phyloP scores from a whole-genome alignment of 2,113 vertebrate genomes.

The Bos javanicus region DNA sequence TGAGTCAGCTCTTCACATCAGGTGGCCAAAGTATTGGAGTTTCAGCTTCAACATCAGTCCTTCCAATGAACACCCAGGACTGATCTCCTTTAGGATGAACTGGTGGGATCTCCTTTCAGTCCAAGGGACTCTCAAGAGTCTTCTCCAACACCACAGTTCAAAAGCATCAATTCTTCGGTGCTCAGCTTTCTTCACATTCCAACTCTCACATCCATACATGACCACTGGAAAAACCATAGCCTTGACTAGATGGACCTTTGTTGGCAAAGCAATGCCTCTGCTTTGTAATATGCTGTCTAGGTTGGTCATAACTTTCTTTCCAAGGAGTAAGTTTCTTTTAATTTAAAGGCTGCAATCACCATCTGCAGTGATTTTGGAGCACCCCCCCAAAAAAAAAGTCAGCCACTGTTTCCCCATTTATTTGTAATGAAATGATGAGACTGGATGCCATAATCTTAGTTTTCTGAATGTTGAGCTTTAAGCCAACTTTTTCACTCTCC shows the following conservation, averaged over 20 bases:
- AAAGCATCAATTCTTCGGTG: accelerated
- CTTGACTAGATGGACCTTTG: background rate
- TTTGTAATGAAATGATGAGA: too few species aligned
- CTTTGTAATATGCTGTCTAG: too few species aligned
- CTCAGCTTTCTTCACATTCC: too few species aligned
- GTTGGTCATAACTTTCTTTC: too few species aligned
- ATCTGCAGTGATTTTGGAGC: too few species aligned
- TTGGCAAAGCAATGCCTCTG: background rate
- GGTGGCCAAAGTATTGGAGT: background rate
- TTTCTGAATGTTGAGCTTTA: too few species aligned
- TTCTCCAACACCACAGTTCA: background rate
- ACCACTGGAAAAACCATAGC: background rate
- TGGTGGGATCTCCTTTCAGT: background rate
- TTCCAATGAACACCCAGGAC: background rate
- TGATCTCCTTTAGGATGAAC: background rate
- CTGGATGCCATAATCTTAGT: too few species aligned
- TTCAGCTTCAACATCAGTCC: background rate
- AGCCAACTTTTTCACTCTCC: too few species aligned
- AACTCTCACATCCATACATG: background rate
- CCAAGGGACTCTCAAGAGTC: background rate
- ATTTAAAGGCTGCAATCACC: too few species aligned
- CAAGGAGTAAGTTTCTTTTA: too few species aligned
- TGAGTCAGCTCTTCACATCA: background rate
- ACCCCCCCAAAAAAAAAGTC: too few species aligned
- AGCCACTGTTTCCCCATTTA: too few species aligned